Percentiles rank a stretch among this genome's conserved stretches.
phyloP scores from a whole-genome alignment of 2,888 invertebrate genomes.

The Lithophane leautieri region DNA sequence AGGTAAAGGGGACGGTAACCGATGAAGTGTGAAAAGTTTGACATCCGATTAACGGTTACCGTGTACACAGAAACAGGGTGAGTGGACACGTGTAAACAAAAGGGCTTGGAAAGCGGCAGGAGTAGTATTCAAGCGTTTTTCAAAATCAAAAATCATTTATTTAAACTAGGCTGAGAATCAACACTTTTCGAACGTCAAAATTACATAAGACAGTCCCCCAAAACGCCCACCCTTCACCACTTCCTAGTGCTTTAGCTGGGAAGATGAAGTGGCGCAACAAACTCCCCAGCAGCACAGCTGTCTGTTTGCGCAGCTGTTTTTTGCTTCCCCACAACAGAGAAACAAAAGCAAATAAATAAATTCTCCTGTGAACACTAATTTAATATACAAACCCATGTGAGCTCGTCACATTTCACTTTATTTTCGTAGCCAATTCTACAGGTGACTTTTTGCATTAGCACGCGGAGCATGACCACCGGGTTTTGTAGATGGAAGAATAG shows the following conservation, averaged over 20 bases:
- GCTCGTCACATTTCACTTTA: neutral
- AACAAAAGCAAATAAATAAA: neutral
- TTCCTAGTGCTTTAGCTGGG: too few relatives aligned
- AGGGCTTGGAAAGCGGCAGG: slow-evolving; percentile 7
- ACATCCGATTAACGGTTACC: slow-evolving; percentile 43
- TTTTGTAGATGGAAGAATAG: too few relatives aligned
- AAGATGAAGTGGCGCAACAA: too few relatives aligned
- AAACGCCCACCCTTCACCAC: too few relatives aligned
- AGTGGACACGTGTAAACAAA: slow-evolving; percentile 31
- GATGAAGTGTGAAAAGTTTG: slow-evolving; percentile 40
- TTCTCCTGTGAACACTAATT: neutral
- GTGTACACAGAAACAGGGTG: slow-evolving; percentile 3
- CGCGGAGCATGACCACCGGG: too few relatives aligned
- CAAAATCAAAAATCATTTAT: too few relatives aligned
- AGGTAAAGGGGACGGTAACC: slow-evolving; percentile 18
- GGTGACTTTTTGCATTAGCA: neutral
- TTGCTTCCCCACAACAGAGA: neutral
- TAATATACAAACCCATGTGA: neutral
- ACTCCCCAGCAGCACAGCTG: too few relatives aligned
- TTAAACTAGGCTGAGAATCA: too few relatives aligned
- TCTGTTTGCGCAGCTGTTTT: too few relatives aligned
- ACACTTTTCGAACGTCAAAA: too few relatives aligned
- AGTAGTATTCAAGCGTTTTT: slow-evolving; percentile 5
- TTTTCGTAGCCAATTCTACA: neutral
- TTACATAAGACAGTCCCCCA: too few relatives aligned